Base-by-base conservation (phyloP, 2,888 invertebrate species). In the Aporophyla lueneburgensis region DNA sequence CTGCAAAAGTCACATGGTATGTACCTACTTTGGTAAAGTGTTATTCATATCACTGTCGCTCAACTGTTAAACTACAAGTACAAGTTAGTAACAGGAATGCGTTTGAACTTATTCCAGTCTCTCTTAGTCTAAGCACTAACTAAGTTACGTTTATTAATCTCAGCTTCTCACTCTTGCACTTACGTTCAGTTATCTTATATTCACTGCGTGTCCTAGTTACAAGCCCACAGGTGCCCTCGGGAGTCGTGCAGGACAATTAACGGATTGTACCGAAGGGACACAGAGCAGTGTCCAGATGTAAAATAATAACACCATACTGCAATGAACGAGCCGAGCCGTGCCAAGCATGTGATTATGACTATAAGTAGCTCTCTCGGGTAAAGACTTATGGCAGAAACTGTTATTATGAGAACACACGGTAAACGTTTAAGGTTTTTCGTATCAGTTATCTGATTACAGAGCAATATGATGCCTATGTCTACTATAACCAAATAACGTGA, bases 301-400 rank as follows among this genome's bases (percentile, higher is more conserved):
- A 54, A 63, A 66, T 79, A 76, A 77, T 70, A 85, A 63, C 53
- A 66, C 24, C 59, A 61, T 59, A 69, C 58, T 62, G 12, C 62
- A 62, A 70, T 78, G 6, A 53, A 68, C 33, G 33, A 65, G 43
- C 71, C 27, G 14, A 66, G 10, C 27, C 12, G 59, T 65, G 59
- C 65, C 59, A 72, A 83, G 54, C 58, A 59, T 46, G 82, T 68
- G 72, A 73, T 73, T 70, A 62, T 72, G 46, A 49, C 68, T 43
- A 59, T 71, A 75, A 75, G 24, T 54, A 65, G 56, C 58, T 62
- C 56, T 65, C 53, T 49, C 21, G 76, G 27, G 59, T 19, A 58
- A 56, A 70, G 61, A 58, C 59, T 73, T 69, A 54, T 51, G 24
- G 12, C 24, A 33, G 33, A 19, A 65, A 71, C 24, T n/a, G 12